A percentile compares a stretch with the other conserved stretches of the same genome.
Conservation (phyloP, 1,140 invertebrate genomes). For the Tribolium castaneum region DNA sequence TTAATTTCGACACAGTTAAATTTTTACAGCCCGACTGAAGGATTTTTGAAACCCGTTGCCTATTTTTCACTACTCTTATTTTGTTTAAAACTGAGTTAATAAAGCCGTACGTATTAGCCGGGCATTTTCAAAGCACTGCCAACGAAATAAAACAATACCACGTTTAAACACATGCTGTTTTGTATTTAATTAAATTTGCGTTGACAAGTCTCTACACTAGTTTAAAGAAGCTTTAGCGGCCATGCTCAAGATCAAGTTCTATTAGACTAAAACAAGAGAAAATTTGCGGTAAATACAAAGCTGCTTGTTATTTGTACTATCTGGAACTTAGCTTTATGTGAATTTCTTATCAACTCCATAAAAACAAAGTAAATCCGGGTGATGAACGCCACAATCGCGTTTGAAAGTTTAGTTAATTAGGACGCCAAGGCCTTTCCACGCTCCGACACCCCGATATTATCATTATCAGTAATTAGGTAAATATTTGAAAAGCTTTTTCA, state of each 20-base stretch:
- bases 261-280: neutral
- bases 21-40: slow-evolving; percentile 5
- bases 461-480: neutral
- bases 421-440: neutral
- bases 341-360: neutral
- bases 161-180: neutral
- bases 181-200: neutral
- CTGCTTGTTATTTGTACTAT: neutral
- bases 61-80: neutral
- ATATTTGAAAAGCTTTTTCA: neutral
- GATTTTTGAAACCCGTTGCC: neutral
- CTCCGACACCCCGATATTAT: neutral
- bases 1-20: slow-evolving; percentile 22
- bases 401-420: neutral
- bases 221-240: neutral
- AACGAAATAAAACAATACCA: neutral
- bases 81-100: neutral
- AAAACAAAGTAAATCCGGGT: neutral
- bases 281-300: neutral
- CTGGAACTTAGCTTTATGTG: neutral
- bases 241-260: neutral
- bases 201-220: neutral
- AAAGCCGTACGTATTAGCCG: neutral
- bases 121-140: neutral
- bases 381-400: neutral